Evolutionary conservation across 1,140 invertebrate species (phyloP), one percentile per base, ranked within the genome.

Genomic region (Stratiolaelaps scimitus): DNA sequence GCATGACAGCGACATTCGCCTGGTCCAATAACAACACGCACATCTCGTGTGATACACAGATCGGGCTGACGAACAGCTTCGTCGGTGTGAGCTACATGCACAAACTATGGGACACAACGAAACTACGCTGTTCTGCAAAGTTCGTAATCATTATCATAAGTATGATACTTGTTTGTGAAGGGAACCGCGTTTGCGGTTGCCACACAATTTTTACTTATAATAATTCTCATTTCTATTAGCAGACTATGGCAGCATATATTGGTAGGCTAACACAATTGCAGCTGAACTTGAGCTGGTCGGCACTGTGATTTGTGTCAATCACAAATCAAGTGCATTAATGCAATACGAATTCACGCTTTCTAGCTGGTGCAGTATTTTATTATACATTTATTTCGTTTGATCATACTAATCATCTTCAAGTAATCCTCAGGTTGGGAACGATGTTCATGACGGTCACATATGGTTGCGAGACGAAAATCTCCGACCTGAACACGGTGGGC

Each of bases 381-480:
- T n/a, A n/a, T n/a, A n/a, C n/a, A n/a, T n/a, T n/a, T n/a, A n/a
- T n/a, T n/a, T n/a, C n/a, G n/a, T n/a, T n/a, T n/a, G n/a, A n/a
- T n/a, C n/a, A n/a, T n/a, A n/a, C n/a, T n/a, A n/a, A n/a, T n/a
- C n/a, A n/a, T n/a, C n/a, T n/a, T n/a, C n/a, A n/a, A n/a, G n/a
- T n/a, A n/a, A 40, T 40, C 34, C 34, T 40, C 34, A 6, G 34
- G 76, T 77, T 83, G 68, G 91, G 92, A 20, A 88, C 89, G 7
- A 87, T 91, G 75, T 91, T 90, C 29, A 84, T 83, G 1, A 78
- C 87, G 66, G 74, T 91, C 0, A 90, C 94, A 74, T 95, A 93
- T 74, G 90, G 90, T 0, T 85, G 85, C 30, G 89, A 95, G 72
- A 94, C 93, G 71, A 91, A 89, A 76, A 81, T 96, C 17, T 91